Evolutionary conservation across 2,113 vertebrate genomes (phyloP), one percentile per base, ranked within the genome.

Genomic region (Eolophus roseicapilla): DNA sequence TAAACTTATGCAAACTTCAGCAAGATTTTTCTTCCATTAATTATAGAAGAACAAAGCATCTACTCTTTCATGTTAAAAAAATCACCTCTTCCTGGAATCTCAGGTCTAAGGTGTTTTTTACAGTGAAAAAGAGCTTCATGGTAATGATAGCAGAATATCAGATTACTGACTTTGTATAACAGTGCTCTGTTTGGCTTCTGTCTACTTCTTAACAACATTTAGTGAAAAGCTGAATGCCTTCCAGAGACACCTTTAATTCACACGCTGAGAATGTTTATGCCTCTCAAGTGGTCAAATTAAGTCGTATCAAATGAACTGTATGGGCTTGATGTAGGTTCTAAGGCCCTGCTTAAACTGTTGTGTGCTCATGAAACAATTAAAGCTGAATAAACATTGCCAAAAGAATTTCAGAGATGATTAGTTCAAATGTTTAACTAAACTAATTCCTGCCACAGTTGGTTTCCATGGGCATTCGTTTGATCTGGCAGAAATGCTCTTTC

Each of bases 281-380:
- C 74, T 91, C 92, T 96, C 95, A 82, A 96, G 92, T 95, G 96
- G 96, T 88, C 92, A 94, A 93, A 97, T 95, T 95, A 96, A 97
- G 89, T 62, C 81, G 80, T 91, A 89, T 82, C 81, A 82, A 92
- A 87, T 89, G 57, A 86, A 87, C 88, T 7, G 8, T 75, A 81
- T 60, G 64, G 79, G n/a, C 69, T 92, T 92, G 82, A 78, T 86
- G 86, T 53, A 91, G 74, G 53, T 93, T 93, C 77, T 76, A 85
- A 96, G 83, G 47, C 59, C 53, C 27, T 79, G 23, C 92, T 94
- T 92, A 87, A 95, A 92, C 53, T 84, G 78, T 82, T 92, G 62
- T 91, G 49, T 76, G 49, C 67, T 96, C 88, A 67, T 67, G 86
- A 73, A 93, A 95, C 77, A 94, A 96, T 89, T 91, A 94, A 83